Base-by-base conservation (phyloP, 1,140 invertebrate genomes). In the Pectinophora gossypiella region DNA sequence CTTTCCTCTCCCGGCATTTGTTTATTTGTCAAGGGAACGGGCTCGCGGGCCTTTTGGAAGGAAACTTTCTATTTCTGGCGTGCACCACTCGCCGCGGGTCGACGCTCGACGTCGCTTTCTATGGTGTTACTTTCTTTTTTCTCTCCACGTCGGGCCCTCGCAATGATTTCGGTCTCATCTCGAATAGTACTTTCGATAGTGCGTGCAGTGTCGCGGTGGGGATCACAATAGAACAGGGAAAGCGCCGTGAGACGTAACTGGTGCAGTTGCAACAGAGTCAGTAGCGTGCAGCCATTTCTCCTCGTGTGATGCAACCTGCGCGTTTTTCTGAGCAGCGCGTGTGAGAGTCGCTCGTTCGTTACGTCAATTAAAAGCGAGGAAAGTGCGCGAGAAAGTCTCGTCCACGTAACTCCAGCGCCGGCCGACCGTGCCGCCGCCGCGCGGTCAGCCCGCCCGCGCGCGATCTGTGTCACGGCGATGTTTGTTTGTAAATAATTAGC, bases 21-120 rank as follows among this genome's bases (percentile, higher is more conserved):
- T 83, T 79, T 79, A 83, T 83, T 85, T 79, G 76, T 80, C 74
- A 76, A 81, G 76, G 79, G 82, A 82, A 64, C 71, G 55, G 50
- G 61, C 65, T 51, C 61, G 56, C 15, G 38, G 51, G 51, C 71
- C 71, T 63, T 85, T 77, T 79, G 65, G 71, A 72, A 78, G 60
- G 72, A 54, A 72, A 83, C 82, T 85, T 85, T 85, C 82, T 85
- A 85, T 85, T 85, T 85, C 82, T 77, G 79, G 64, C 72, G 64
- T 21, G 58, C 62, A 72, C 64, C 72, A 70, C 64, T 75, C 70
- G 66, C 64, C 51, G 61, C 78, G 70, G 75, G 77, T 81, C 75
- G 75, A 78, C 64, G 77, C 60, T 72, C 74, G 68, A 52, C 54
- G 61, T 76, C 75, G 75, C 79, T 83, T 83, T 83, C 79, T 78